Conservation (phyloP, 2,888 invertebrate species). For the Polymixis lichenea region DNA sequence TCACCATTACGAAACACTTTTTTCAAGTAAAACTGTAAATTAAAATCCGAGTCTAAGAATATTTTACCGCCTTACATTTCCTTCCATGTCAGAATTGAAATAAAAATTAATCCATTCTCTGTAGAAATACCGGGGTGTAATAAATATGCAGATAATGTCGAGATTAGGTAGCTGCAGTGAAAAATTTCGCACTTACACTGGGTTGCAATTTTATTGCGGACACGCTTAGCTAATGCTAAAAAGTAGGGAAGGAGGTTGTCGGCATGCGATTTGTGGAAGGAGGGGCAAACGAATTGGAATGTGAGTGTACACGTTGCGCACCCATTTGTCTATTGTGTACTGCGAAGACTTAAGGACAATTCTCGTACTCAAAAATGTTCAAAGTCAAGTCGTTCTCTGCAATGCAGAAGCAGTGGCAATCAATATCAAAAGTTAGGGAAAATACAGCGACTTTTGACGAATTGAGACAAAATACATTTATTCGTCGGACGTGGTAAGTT, state of each 20-base stretch:
- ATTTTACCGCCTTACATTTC: constrained; percentile 42
- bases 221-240: constrained; percentile 52
- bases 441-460: not conserved
- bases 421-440: not conserved
- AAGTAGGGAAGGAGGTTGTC: constrained; percentile 6
- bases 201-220: constrained; percentile 53
- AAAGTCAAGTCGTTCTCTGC: not conserved
- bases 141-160: constrained; percentile 61
- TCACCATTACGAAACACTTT: constrained; percentile 3
- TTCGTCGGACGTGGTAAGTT: too few relatives aligned
- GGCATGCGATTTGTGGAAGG: constrained; percentile 16
- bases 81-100: constrained; percentile 48
- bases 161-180: constrained; percentile 61
- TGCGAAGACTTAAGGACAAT: not conserved
- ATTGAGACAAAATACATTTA: too few relatives aligned
- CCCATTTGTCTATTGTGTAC: not conserved
- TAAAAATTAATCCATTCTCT: constrained; percentile 55
- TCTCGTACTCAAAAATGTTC: not conserved
- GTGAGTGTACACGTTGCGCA: not conserved
- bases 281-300: not conserved
- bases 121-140: constrained; percentile 48
- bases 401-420: not conserved
- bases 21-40: constrained; percentile 23
- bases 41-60: constrained; percentile 26
- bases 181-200: constrained; percentile 58